Percentiles rank a stretch among this genome's conserved stretches.
These are phyloP conservation scores for Chrysopilus asiliformis DNA, from an alignment of 2,888 invertebrate species.

Conservation along the genomic window DNA sequence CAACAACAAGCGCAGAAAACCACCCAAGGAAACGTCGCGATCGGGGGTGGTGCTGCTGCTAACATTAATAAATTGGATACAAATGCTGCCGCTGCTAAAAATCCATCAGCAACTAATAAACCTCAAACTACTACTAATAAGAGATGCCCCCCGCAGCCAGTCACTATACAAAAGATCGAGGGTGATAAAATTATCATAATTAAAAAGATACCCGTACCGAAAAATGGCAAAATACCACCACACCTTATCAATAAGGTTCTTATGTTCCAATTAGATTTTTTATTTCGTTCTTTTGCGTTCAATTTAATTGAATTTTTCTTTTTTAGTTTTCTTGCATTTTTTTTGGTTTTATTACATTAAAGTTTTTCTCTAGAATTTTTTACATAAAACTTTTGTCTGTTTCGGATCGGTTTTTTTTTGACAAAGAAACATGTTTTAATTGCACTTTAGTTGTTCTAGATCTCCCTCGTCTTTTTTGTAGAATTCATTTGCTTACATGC, in stretches of 20 bases:
- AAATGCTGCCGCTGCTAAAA: background rate
- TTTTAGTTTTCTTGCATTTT: background rate
- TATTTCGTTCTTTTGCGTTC: conserved; percentile 1
- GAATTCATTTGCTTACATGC: no score
- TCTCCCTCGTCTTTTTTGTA: no score
- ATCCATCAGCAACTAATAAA: background rate
- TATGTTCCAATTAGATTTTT: conserved; percentile 14
- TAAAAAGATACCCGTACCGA: conserved; percentile 34
- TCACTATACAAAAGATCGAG: conserved; percentile 35
- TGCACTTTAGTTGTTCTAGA: no score
- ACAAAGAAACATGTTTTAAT: no score
- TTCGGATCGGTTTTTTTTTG: no score
- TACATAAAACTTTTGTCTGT: no score
- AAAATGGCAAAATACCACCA: conserved; percentile 35
- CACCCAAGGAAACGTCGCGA: conserved; percentile 1
- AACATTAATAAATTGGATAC: conserved; percentile 5
- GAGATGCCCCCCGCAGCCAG: no score
- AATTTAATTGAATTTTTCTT: conserved; percentile 10
- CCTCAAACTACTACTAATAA: no score
- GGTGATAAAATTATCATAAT: conserved; percentile 37
- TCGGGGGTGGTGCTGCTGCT: conserved; percentile 1
- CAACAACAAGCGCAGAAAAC: conserved; percentile 6
- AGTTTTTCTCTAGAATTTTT: no score
- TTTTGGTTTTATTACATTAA: conserved; percentile 1
- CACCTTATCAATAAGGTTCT: conserved; percentile 34